Percentiles rank a stretch among this genome's conserved stretches.
These are phyloP conservation scores for Hypothenemus hampei DNA, from an alignment of 1,140 invertebrate species.

Conservation along the genomic window DNA sequence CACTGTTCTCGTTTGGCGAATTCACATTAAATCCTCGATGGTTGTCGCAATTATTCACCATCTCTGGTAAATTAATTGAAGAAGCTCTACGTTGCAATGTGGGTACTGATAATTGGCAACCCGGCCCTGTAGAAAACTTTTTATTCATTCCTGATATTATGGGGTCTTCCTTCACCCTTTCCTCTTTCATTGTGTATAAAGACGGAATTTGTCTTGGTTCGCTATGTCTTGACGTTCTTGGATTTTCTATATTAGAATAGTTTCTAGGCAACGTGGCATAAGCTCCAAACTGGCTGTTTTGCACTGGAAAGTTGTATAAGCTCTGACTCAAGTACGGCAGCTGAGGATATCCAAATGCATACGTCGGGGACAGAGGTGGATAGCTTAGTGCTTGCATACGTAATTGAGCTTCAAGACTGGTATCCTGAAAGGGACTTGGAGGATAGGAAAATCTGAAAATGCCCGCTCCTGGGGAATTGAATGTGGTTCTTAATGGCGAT, in stretches of 20 bases:
- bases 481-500: conserved; percentile 35
- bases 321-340: conserved; percentile 27
- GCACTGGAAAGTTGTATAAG: conserved; percentile 26
- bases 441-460: conserved; percentile 39
- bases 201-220: conserved; percentile 33
- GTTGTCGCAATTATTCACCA: background rate
- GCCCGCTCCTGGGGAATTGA: conserved; percentile 30
- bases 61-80: conserved; percentile 7
- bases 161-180: conserved; percentile 32
- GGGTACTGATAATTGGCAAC: background rate
- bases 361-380: conserved; percentile 28
- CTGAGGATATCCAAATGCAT: conserved; percentile 29
- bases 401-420: conserved; percentile 35
- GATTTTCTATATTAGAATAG: conserved; percentile 35
- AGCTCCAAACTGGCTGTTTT: conserved; percentile 33
- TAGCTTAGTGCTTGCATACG: conserved; percentile 37
- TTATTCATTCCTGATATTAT: no score
- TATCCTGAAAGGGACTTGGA: conserved; percentile 27
- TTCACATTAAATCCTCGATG: background rate
- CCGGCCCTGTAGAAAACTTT: no score
- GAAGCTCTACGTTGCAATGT: conserved; percentile 15
- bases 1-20: background rate
- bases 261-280: conserved; percentile 36
- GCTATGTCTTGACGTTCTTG: conserved; percentile 33
- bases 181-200: conserved; percentile 25